Conservation (phyloP, 2,113 vertebrate genomes). For the Phyllostomus hastatus region DNA sequence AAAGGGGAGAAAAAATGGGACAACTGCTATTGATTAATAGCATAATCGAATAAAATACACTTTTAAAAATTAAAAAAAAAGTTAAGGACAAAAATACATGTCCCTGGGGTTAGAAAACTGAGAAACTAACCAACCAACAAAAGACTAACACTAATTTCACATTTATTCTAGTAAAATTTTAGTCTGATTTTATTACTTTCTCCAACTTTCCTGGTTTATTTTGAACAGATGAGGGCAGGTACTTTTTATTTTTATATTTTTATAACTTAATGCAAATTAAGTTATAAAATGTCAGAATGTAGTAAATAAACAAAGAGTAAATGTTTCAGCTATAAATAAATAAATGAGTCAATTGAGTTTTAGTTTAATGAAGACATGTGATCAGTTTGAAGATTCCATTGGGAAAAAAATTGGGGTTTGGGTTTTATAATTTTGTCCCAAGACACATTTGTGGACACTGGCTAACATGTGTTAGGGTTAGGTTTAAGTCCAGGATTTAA, state of each 20-base stretch:
- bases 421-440: neutral
- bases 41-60: too few relatives aligned
- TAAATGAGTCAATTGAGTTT: neutral
- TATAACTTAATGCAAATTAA: neutral
- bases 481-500: neutral
- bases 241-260: neutral
- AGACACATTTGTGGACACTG: neutral
- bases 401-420: neutral
- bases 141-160: neutral
- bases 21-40: too few relatives aligned
- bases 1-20: too few relatives aligned
- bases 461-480: neutral
- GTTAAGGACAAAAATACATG: neutral
- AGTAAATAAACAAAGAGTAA: neutral
- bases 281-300: neutral
- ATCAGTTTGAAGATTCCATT: neutral
- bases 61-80: neutral
- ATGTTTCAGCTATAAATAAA: neutral
- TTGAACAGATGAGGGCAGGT: neutral
- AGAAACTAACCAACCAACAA: neutral
- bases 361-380: neutral
- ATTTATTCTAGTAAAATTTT: neutral
- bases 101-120: neutral
- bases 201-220: neutral
- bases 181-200: neutral